Evolutionary conservation across 1,140 invertebrate species (phyloP), one percentile per base, ranked within the genome.

Genomic region (Probaryconus sp.): DNA sequence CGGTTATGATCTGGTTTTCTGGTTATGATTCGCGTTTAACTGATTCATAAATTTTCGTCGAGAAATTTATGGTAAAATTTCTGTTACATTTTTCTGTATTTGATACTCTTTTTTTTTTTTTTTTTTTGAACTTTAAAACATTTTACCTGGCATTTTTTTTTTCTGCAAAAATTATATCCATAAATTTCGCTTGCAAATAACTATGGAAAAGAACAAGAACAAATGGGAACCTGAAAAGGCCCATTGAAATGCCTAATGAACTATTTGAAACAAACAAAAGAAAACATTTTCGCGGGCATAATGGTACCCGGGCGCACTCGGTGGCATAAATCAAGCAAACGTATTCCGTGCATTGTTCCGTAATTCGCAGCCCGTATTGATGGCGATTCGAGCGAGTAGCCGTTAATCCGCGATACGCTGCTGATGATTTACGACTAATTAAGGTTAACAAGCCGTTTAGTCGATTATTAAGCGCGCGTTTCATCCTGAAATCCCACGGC

Each of bases 371-470:
- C 47, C n/a, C 61, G 55, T 80, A 79, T 77, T 75, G 76, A 78
- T 71, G 65, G 74, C 43, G 51, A 78, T 81, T 68, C 38, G 42
- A 60, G 63, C 56, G 31, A 75, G 37, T 33, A 67, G 65, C 63
- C 55, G 79, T 79, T 80, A 79, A 83, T 83, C 73, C 65, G 70
- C 60, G 43, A 31, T 30, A 42, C 33, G 11, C 45, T 48, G 43
- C 31, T 45, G 65, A 50, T 83, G 82, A 83, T 83, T 85, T 85
- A 85, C 76, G 77, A 75, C 78, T 83, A 83, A 84, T 84, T 84
- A 83, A 77, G 76, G 78, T 80, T 84, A 85, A 84, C 81, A 83
- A 83, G 81, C 80, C 71, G 70, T 82, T 83, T 84, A 85, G 74
- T 60, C 80, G 77, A 80, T 83, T 84, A 85, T 83, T 82, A 82